Conservation (phyloP, 2,888 invertebrate species). For the Scelioninae gen. 2 region DNA sequence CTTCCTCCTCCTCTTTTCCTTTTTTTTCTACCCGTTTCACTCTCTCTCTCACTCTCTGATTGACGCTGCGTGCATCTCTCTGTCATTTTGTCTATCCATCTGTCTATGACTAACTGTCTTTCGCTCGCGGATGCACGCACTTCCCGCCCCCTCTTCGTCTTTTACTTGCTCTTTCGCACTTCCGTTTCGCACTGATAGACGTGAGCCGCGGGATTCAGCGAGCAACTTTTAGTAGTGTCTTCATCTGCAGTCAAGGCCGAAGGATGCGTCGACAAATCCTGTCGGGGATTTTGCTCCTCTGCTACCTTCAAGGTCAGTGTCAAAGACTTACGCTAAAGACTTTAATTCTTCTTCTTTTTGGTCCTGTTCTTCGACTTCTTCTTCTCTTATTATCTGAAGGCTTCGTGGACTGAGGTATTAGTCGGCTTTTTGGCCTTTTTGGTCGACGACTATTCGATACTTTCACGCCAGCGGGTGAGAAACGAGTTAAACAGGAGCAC, state of each 20-base stretch:
- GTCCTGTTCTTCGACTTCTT: neutral
- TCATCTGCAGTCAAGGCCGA: slow-evolving; percentile 55
- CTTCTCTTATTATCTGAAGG: neutral
- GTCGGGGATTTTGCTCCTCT: slow-evolving; percentile 69
- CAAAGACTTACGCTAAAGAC: slow-evolving; percentile 2
- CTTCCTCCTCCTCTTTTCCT: slow-evolving; percentile 15
- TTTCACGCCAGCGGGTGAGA: neutral
- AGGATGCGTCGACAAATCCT: slow-evolving; percentile 71
- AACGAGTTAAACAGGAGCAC: slow-evolving; percentile 8
- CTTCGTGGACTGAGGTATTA: neutral
- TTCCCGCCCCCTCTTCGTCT: slow-evolving; percentile 55
- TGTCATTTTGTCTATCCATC: slow-evolving; percentile 53
- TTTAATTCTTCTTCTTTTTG: slow-evolving; percentile 8
- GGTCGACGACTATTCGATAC: neutral
- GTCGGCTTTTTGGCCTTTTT: neutral
- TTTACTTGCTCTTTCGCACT: slow-evolving; percentile 61
- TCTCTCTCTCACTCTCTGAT: slow-evolving; percentile 49
- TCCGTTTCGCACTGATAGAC: slow-evolving; percentile 57
- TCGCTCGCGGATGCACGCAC: slow-evolving; percentile 37
- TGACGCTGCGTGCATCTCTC: slow-evolving; percentile 47
- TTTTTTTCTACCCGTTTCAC: slow-evolving; percentile 22
- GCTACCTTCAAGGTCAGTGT: slow-evolving; percentile 71
- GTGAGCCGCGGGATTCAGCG: slow-evolving; percentile 54
- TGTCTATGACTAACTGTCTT: slow-evolving; percentile 35
- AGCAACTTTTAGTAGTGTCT: slow-evolving; percentile 54